These are phyloP conservation scores for Danio tinwini DNA, from an alignment of 2,797 vertebrate genomes.

Conservation along the genomic window DNA sequence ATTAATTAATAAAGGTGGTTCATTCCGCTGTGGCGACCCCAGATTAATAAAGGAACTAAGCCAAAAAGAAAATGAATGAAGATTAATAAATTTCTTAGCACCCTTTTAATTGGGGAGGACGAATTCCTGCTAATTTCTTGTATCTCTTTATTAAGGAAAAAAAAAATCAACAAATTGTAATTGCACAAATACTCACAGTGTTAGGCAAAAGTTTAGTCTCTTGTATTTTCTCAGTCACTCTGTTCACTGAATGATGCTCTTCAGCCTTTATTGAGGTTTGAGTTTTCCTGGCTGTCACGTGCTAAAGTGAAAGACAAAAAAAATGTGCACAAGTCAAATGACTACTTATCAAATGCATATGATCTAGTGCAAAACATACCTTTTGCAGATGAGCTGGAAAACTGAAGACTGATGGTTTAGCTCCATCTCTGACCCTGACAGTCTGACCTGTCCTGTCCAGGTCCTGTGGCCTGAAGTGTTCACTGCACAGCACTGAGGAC, in stretches of 20 bases:
- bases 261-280: constrained; percentile 41
- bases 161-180: too few species aligned
- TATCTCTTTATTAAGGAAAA: too few species aligned
- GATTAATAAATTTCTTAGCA: too few species aligned
- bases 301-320: constrained; percentile 34
- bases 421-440: constrained; percentile 54
- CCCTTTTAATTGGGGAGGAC: too few species aligned
- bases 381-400: constrained; percentile 40
- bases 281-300: constrained; percentile 40
- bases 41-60: too few species aligned
- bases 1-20: too few species aligned
- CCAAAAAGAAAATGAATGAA: too few species aligned
- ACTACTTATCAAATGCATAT: background rate
- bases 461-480: constrained; percentile 54
- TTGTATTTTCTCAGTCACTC: constrained; percentile 3
- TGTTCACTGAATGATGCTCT: constrained; percentile 28
- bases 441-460: constrained; percentile 56
- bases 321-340: background rate
- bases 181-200: constrained; percentile 26
- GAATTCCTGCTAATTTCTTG: too few species aligned
- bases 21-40: too few species aligned
- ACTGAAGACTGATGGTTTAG: constrained; percentile 43
- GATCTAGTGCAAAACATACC: constrained; percentile 28
- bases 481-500: constrained; percentile 51
- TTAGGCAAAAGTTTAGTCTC: constrained; percentile 34